Percentiles rank a stretch among this genome's conserved stretches.
Conservation (phyloP, 2,797 vertebrate species). For the Epinephelus malabaricus region DNA sequence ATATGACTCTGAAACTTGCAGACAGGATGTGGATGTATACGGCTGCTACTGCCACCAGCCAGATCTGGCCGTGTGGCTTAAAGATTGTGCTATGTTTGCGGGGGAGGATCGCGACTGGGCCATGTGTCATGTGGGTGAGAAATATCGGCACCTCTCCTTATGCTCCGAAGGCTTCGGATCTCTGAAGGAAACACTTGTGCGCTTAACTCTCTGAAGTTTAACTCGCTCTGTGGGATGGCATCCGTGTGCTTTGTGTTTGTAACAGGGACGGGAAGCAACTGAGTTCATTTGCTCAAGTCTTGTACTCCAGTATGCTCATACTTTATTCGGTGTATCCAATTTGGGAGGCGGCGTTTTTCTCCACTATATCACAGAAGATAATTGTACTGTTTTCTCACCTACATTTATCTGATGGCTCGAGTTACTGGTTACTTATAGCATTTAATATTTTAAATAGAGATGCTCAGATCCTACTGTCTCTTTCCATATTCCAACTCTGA, state of each 20-base stretch:
- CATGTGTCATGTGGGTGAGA: conserved; percentile 82
- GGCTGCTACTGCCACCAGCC: conserved; percentile 55
- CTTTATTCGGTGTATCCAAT: not conserved
- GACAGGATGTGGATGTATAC: conserved; percentile 68
- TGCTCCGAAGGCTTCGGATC: conserved; percentile 77
- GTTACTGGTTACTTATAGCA: not conserved
- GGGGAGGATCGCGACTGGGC: conserved; percentile 75
- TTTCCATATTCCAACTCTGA: not conserved
- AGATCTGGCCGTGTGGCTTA: conserved; percentile 70
- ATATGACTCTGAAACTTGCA: conserved; percentile 56
- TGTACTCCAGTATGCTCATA: not conserved
- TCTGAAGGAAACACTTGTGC: conserved; percentile 65
- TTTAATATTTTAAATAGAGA: not conserved
- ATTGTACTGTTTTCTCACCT: too few relatives aligned
- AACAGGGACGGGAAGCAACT: conserved; percentile 19
- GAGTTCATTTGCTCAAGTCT: not conserved
- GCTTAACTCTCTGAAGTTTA: conserved; percentile 62
- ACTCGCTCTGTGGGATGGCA: conserved; percentile 33
- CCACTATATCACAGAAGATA: not conserved
- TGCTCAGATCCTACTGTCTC: not conserved
- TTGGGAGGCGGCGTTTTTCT: not conserved
- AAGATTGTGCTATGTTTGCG: conserved; percentile 73
- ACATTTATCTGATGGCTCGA: too few relatives aligned
- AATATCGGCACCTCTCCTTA: conserved; percentile 85
- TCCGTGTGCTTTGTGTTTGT: conserved; percentile 31